Conservation (phyloP, 2,888 invertebrate species). For the Stenodera caucasica region DNA sequence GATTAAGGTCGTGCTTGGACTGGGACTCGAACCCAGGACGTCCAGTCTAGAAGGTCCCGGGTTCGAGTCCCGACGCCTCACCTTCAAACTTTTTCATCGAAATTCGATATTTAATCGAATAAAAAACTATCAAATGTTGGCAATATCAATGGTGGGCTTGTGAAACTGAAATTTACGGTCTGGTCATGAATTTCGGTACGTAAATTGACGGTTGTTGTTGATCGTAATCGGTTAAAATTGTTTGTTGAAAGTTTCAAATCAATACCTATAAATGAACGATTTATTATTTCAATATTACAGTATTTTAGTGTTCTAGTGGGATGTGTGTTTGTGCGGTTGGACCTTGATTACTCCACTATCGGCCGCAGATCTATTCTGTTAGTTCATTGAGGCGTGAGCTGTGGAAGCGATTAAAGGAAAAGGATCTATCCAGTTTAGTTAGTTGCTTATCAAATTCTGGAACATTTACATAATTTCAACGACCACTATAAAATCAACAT, state of each 20-base stretch:
- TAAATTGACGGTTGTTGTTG: background rate
- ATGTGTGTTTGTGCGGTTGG: no score
- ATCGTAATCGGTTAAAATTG: background rate
- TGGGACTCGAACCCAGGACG: no score
- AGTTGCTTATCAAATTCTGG: background rate
- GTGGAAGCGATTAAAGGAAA: background rate
- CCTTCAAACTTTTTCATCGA: no score
- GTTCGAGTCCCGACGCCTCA: no score
- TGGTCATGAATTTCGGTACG: background rate
- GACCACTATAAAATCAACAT: background rate
- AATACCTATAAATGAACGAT: background rate
- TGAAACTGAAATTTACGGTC: background rate
- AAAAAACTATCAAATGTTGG: no score
- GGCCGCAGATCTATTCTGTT: background rate
- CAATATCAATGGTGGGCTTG: no score
- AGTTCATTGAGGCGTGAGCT: background rate
- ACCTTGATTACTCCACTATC: background rate
- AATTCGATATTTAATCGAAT: no score
- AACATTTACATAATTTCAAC: slow-evolving; percentile 7
- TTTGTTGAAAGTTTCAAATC: background rate
- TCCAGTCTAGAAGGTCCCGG: no score
- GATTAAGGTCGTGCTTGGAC: no score
- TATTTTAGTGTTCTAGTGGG: no score
- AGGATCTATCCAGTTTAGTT: background rate
- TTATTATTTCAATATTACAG: no score